Conservation (phyloP, 2,797 vertebrate species). For the Crocidura indochinensis region DNA sequence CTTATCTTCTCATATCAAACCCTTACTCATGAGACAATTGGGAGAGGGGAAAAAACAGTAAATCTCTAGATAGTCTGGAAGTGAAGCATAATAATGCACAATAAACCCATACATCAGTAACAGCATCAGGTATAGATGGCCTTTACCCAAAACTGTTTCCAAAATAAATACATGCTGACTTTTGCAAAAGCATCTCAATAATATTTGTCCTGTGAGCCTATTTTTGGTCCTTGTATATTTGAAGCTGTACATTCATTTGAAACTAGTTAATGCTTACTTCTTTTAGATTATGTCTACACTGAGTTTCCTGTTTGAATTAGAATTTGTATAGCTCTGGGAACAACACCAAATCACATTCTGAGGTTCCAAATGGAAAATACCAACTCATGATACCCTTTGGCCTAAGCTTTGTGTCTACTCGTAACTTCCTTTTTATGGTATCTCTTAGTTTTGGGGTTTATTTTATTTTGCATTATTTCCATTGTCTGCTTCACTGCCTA, state of each 20-base stretch:
- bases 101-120: not conserved
- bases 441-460: conserved; percentile 79
- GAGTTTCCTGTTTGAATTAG: conserved; percentile 80
- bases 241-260: conserved; percentile 37
- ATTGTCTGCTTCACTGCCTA: conserved; percentile 59
- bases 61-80: not conserved
- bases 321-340: conserved; percentile 78
- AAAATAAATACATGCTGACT: conserved; percentile 64
- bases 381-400: conserved; percentile 73
- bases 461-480: conserved; percentile 76
- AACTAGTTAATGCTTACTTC: conserved; percentile 56
- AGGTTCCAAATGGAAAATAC: conserved; percentile 78
- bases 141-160: conserved; percentile 41
- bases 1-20: not conserved
- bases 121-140: not conserved
- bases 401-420: conserved; percentile 80
- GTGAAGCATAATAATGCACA: not conserved
- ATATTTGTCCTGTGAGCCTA: conserved; percentile 41
- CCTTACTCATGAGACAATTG: not conserved
- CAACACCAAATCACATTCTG: conserved; percentile 80
- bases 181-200: not conserved
- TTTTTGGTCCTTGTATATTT: conserved; percentile 61
- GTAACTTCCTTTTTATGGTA: conserved; percentile 81
- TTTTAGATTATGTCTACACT: conserved; percentile 76
- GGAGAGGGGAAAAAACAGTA: too few relatives aligned